phyloP scores from a whole-genome alignment of 2,888 invertebrate species.

The Nomada lathburiana region DNA sequence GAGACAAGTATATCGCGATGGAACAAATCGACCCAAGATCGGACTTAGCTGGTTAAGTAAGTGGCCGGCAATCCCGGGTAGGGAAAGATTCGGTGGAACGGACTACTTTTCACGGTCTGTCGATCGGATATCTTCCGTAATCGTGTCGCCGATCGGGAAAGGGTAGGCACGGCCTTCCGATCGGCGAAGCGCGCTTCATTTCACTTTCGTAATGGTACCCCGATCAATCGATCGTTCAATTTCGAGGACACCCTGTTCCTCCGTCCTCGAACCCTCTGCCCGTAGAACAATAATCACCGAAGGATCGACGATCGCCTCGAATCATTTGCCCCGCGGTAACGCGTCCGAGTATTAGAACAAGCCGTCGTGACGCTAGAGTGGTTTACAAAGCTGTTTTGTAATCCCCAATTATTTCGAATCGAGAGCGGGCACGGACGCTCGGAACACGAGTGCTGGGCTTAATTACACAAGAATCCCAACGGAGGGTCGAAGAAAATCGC shows the following conservation, averaged over 20 bases:
- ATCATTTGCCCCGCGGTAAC: no score
- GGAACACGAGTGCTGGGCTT: not conserved
- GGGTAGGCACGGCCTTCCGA: slow-evolving; percentile 64
- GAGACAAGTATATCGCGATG: slow-evolving; percentile 3
- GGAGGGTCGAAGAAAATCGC: slow-evolving; percentile 41
- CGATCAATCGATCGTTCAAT: slow-evolving; percentile 69
- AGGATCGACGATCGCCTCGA: no score
- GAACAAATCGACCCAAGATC: not conserved
- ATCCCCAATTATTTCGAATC: no score
- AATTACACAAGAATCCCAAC: not conserved
- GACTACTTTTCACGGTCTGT: slow-evolving; percentile 64
- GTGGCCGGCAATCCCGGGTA: not conserved
- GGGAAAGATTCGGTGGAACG: slow-evolving; percentile 45
- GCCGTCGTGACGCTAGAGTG: no score
- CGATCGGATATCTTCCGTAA: slow-evolving; percentile 64
- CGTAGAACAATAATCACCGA: not conserved
- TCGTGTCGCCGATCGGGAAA: slow-evolving; percentile 49
- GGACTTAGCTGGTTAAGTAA: not conserved
- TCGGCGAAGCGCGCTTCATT: slow-evolving; percentile 65
- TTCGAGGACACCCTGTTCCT: slow-evolving; percentile 64
- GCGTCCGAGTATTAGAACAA: no score
- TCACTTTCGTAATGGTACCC: slow-evolving; percentile 72
- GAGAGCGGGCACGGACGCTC: no score
- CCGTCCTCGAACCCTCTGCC: slow-evolving; percentile 17
- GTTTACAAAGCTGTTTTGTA: no score